Percentiles rank a stretch among this genome's conserved stretches.
These are phyloP conservation scores for Vireo altiloquus DNA, from an alignment of 2,113 vertebrate species.

Conservation along the genomic window DNA sequence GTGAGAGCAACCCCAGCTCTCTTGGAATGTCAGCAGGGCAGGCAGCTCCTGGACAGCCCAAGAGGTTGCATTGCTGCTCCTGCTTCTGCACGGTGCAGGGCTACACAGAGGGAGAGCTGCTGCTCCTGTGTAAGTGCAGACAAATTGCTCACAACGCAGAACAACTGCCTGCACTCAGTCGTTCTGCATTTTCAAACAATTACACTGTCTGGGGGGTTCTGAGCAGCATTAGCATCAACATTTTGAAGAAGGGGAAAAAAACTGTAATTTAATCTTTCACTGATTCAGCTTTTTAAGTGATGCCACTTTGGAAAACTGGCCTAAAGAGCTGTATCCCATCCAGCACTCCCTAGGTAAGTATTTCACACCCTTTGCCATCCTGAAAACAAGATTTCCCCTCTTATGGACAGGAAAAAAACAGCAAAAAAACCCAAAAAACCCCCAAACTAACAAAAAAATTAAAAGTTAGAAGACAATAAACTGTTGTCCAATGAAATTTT, in stretches of 20 bases:
- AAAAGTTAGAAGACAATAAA: neutral
- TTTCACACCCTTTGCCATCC: neutral
- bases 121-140: neutral
- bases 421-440: neutral
- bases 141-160: neutral
- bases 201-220: neutral
- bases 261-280: neutral
- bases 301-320: neutral
- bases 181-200: neutral
- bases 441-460: neutral
- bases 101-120: neutral
- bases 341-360: neutral
- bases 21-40: neutral
- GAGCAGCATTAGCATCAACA: neutral
- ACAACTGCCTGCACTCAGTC: neutral
- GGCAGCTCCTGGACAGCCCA: neutral
- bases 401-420: neutral
- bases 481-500: neutral
- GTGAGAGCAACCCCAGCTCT: neutral
- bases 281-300: neutral
- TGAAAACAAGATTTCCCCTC: neutral
- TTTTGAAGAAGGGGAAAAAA: neutral
- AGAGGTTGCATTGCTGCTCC: neutral
- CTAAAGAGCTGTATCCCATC: neutral
- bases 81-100: neutral